A percentile compares a stretch with the other conserved stretches of the same genome.
Evolutionary conservation across 1,140 invertebrate genomes (phyloP).

Genomic region (Microvelia longipes): DNA sequence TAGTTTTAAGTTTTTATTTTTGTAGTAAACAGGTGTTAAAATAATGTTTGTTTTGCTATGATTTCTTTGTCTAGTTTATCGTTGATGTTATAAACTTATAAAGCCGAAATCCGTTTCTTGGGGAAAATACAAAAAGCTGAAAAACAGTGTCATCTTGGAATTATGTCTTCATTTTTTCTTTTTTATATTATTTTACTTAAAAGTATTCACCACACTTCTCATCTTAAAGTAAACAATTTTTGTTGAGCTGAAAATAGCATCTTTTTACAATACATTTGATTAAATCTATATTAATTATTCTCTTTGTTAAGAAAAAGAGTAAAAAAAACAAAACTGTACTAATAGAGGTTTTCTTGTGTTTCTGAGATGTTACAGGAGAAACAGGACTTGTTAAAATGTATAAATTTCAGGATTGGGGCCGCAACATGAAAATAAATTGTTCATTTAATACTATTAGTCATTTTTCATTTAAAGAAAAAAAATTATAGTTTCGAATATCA

Average conservation of each 20-base stretch:
- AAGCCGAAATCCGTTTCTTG: neutral
- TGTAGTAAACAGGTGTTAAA: neutral
- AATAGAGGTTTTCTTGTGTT: constrained; percentile 20
- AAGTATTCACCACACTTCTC: neutral
- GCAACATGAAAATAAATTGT: constrained; percentile 1
- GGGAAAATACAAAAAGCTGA: neutral
- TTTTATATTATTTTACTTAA: constrained; percentile 1
- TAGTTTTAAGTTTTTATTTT: neutral
- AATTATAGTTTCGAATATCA: neutral
- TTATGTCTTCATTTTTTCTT: neutral
- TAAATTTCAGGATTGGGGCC: constrained; percentile 8
- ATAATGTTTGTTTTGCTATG: neutral
- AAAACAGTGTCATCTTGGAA: neutral
- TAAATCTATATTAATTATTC: constrained; percentile 4
- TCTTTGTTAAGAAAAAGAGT: constrained; percentile 1
- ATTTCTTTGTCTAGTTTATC: too few relatives aligned
- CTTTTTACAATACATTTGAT: constrained; percentile 1
- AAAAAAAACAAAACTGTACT: constrained; percentile 11
- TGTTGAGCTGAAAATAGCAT: neutral
- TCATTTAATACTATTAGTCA: neutral
- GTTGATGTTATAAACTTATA: neutral
- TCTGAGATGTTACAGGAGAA: constrained; percentile 22
- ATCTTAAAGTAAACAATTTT: neutral
- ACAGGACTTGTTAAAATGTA: constrained; percentile 6
- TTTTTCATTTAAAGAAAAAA: neutral